Evolutionary conservation across 2,888 invertebrate species (phyloP).

Genomic region (Diadromus collaris): DNA sequence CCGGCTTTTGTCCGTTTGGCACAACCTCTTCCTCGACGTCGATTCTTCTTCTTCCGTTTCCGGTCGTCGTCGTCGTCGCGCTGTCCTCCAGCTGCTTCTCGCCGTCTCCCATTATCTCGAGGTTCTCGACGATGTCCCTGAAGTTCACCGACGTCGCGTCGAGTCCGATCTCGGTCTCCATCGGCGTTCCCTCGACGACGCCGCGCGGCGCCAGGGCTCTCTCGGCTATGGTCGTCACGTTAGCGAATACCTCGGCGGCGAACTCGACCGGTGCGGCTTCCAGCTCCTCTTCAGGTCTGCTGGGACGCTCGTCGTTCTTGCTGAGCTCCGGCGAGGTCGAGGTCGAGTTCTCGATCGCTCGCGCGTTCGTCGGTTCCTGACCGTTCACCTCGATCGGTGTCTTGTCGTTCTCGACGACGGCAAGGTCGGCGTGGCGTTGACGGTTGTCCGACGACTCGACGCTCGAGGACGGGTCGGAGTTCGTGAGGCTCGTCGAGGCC

Average conservation of each 20-base stretch:
- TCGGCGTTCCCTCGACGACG: slow-evolving; percentile 56
- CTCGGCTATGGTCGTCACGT: slow-evolving; percentile 54
- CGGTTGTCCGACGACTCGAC: slow-evolving; percentile 24
- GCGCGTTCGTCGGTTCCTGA: slow-evolving; percentile 16
- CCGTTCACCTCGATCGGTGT: background rate
- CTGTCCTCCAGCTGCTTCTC: slow-evolving; percentile 5
- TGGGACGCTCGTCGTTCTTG: slow-evolving; percentile 24
- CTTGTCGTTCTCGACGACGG: slow-evolving; percentile 8
- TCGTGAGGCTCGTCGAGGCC: slow-evolving; percentile 30
- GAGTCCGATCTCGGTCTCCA: slow-evolving; percentile 61
- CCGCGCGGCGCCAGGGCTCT: slow-evolving; percentile 42
- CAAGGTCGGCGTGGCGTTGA: slow-evolving; percentile 5
- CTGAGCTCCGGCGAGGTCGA: background rate
- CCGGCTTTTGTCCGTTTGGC: slow-evolving; percentile 39
- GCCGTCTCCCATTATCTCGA: slow-evolving; percentile 16
- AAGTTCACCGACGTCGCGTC: slow-evolving; percentile 58
- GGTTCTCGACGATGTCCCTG: slow-evolving; percentile 55
- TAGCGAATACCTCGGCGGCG: slow-evolving; percentile 62
- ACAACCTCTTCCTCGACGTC: slow-evolving; percentile 22
- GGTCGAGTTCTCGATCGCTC: no score
- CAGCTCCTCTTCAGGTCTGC: slow-evolving; percentile 39
- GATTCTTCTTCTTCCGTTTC: slow-evolving; percentile 7
- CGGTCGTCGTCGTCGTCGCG: background rate
- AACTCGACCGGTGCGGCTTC: slow-evolving; percentile 57
- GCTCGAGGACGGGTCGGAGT: slow-evolving; percentile 36